A percentile compares a stretch with the other conserved stretches of the same genome.
These are phyloP conservation scores for Desmodus rotundus DNA, from an alignment of 2,113 vertebrate genomes.

Conservation along the genomic window DNA sequence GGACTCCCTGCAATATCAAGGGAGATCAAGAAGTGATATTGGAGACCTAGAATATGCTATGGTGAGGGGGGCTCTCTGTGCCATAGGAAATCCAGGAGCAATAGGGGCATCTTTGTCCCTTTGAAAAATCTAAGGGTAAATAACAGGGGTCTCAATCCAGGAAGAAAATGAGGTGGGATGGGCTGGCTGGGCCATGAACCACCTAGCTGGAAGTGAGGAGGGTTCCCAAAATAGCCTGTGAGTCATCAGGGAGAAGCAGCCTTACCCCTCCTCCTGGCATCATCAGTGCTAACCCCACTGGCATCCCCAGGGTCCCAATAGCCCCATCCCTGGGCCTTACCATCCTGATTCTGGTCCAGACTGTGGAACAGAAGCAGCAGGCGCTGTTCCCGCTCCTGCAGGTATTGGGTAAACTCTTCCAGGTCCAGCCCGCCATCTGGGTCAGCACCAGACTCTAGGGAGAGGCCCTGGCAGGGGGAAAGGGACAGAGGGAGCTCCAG, in stretches of 20 bases:
- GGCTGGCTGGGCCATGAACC: neutral
- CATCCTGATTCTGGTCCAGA: slow-evolving; percentile 90
- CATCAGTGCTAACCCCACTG: neutral
- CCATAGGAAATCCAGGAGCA: neutral
- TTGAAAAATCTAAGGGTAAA: neutral
- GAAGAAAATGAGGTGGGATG: neutral
- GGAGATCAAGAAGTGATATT: neutral
- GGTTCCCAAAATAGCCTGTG: slow-evolving; percentile 57
- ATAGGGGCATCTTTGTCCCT: neutral
- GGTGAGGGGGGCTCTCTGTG: neutral
- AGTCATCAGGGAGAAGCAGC: slow-evolving; percentile 42
- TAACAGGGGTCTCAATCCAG: neutral
- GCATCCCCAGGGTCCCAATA: neutral
- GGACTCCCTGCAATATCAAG: neutral
- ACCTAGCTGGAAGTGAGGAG: slow-evolving; percentile 43
- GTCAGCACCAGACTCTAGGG: slow-evolving; percentile 81
- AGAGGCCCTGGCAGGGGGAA: slow-evolving; percentile 78
- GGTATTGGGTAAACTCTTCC: slow-evolving; percentile 87
- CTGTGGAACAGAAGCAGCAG: slow-evolving; percentile 89
- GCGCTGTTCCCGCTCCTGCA: slow-evolving; percentile 85
- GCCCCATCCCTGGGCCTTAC: slow-evolving; percentile 65
- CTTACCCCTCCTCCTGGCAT: neutral
- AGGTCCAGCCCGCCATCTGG: slow-evolving; percentile 86
- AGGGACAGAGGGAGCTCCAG: neutral
- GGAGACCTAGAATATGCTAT: neutral